These are phyloP conservation scores for Anolis apletophallus DNA, from an alignment of 2,797 vertebrate species.

Conservation along the genomic window DNA sequence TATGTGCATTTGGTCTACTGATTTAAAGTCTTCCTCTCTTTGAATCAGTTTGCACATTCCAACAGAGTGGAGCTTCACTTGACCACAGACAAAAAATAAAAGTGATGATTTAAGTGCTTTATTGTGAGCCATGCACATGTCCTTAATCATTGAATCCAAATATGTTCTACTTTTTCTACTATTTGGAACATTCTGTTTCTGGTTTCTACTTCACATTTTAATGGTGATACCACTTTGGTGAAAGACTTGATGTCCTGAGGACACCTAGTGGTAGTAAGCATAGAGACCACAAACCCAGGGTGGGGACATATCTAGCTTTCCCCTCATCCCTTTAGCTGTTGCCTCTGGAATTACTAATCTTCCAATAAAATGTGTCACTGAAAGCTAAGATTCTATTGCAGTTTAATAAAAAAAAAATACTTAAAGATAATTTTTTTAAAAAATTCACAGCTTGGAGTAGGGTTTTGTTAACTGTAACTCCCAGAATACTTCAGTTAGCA, in stretches of 20 bases:
- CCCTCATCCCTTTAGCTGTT: neutral
- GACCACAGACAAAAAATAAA: neutral
- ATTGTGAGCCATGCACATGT: neutral
- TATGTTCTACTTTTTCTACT: neutral
- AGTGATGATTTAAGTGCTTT: neutral
- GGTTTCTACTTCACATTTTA: neutral
- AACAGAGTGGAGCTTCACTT: conserved; percentile 32
- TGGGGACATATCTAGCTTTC: neutral
- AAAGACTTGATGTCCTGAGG: neutral
- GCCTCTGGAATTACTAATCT: conserved; percentile 12
- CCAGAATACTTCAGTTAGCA: too few relatives aligned
- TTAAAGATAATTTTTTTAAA: neutral
- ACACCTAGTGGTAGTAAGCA: conserved; percentile 19
- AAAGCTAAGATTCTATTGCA: neutral
- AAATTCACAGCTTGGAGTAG: neutral
- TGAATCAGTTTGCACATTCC: conserved; percentile 60
- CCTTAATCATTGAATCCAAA: neutral
- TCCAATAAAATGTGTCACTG: neutral
- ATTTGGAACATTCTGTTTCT: neutral
- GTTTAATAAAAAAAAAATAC: neutral
- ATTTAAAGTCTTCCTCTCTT: conserved; percentile 26
- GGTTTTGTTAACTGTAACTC: neutral
- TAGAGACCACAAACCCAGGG: neutral
- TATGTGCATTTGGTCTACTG: conserved; percentile 50
- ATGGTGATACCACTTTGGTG: conserved; percentile 3